Conservation (phyloP, 2,113 vertebrate species). For the Panurus biarmicus region DNA sequence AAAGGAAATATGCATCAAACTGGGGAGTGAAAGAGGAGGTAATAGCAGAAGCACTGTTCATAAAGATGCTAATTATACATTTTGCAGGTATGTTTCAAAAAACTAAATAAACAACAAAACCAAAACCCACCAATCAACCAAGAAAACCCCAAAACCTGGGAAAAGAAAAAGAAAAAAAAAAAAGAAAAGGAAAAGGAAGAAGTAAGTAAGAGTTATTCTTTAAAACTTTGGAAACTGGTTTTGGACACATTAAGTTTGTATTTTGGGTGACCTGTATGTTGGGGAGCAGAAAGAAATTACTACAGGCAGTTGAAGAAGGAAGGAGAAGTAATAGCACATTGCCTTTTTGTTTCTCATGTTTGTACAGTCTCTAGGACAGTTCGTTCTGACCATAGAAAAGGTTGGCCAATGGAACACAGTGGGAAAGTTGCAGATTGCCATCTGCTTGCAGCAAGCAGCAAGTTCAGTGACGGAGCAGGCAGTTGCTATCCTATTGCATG, state of each 20-base stretch:
- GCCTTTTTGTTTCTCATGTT: neutral
- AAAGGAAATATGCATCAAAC: neutral
- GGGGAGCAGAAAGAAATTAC: neutral
- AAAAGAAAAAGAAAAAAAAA: too few relatives aligned
- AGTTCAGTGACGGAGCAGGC: neutral
- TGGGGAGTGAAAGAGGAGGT: neutral
- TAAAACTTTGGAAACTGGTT: neutral
- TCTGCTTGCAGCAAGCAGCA: neutral
- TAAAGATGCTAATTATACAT: neutral
- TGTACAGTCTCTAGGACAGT: neutral
- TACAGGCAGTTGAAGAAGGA: neutral
- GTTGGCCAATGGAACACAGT: neutral
- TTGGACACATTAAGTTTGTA: neutral
- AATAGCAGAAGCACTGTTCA: neutral
- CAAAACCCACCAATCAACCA: neutral
- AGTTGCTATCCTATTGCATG: neutral
- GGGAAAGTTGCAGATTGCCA: neutral
- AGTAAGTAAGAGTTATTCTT: neutral
- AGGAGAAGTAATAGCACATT: neutral
- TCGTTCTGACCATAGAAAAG: neutral
- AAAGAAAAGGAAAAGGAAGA: too few relatives aligned
- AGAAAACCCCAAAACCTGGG: neutral
- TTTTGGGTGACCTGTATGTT: neutral
- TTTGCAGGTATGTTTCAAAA: neutral
- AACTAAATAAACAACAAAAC: neutral